Conservation (phyloP, 2,888 invertebrate genomes). For the Dermolepida albohirtum region DNA sequence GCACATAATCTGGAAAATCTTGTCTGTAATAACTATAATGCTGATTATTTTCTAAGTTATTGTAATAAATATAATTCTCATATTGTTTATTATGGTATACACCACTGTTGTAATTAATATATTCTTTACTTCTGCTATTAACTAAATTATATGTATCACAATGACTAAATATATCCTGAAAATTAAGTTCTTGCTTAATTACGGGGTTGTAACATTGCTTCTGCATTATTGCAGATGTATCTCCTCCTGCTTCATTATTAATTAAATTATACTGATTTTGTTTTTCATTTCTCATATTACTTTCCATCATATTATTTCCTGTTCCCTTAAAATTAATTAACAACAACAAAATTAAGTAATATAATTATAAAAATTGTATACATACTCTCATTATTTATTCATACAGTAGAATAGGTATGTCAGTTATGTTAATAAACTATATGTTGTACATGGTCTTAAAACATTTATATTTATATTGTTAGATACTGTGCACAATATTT, state of each 20-base stretch:
- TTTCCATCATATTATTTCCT: no score
- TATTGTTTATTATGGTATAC: no score
- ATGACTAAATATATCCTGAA: background rate
- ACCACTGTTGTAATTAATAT: background rate
- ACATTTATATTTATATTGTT: no score
- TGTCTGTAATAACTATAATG: slow-evolving; percentile 3
- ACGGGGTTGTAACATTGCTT: slow-evolving; percentile 4
- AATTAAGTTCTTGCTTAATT: slow-evolving; percentile 14
- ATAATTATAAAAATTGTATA: no score
- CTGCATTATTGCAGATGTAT: background rate
- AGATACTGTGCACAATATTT: no score
- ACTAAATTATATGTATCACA: slow-evolving; percentile 8
- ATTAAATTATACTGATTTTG: slow-evolving; percentile 2
- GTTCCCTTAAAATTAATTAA: no score
- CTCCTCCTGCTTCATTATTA: background rate
- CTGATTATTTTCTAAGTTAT: slow-evolving; percentile 3
- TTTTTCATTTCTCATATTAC: background rate
- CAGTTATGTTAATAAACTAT: no score
- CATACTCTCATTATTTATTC: no score
- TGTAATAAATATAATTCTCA: background rate
- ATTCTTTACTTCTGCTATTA: slow-evolving; percentile 3
- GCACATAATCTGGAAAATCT: background rate
- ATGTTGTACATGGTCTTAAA: no score
- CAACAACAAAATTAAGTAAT: no score
- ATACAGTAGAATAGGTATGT: no score